Evolutionary conservation across 2,113 vertebrate species (phyloP), one percentile per base, ranked within the genome.

Genomic region (Motacilla alba): DNA sequence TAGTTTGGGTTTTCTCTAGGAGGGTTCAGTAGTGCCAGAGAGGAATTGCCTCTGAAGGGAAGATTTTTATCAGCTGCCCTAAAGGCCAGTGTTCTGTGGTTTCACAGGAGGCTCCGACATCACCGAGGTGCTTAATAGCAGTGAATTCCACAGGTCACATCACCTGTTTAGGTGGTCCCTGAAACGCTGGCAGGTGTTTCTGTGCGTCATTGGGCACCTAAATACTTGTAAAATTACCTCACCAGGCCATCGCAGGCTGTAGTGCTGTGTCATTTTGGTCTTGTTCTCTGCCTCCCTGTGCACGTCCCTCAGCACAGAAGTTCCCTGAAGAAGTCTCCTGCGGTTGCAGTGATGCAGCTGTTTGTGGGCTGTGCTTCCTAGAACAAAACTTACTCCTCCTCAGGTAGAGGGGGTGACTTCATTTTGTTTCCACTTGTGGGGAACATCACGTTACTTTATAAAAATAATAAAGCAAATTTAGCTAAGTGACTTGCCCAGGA

Each of bases 401-500:
- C 39, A 75, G 87, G 63, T 69, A 15, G 21, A 31, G 24, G 22
- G 13, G 41, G 7, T 78, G 52, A 64, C 83, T 92, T 90, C 2
- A 20, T 83, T 74, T 73, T 35, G 56, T 53, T 75, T 44, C n/a
- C 16, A 3, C 8, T 81, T 30, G 39, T 26, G 24, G 43, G 56
- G 72, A 90, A 35, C 56, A 47, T 83, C n/a, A 7, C 2, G 87
- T 80, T 84, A 68, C 62, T 79, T 77, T 63, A 49, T 47, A 35
- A 93, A 91, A 90, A 94, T 79, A 94, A 96, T 95, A 83, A 95
- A 78, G 73, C 56, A 83, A 90, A 79, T 92, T 94, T 94, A 95
- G 72, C 85, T 90, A 44, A 77, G 93, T 96, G 79, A 95, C 95
- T 96, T 95, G 89, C 85, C 90, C 56, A 89, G 92, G 85, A 95